Conservation (phyloP, 1,140 invertebrate species). For the Trialeurodes vaporariorum region DNA sequence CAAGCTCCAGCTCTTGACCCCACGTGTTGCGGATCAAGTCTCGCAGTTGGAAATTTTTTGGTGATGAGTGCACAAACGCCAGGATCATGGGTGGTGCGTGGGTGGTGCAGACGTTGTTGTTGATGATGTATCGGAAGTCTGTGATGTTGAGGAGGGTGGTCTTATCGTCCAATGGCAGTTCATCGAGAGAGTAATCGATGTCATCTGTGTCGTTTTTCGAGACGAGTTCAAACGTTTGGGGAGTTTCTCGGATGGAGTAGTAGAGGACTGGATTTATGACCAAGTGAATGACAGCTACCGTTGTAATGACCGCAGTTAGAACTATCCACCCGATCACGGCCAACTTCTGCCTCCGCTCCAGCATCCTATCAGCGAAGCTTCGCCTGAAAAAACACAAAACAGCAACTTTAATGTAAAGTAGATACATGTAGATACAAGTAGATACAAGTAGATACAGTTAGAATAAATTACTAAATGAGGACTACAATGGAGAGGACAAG, state of each 20-base stretch:
- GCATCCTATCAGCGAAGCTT: background rate
- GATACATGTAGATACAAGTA: too few species aligned
- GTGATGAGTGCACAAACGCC: slow-evolving; percentile 55
- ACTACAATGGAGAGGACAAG: too few species aligned
- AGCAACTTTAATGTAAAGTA: background rate
- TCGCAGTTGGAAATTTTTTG: slow-evolving; percentile 46
- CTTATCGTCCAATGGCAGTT: slow-evolving; percentile 12
- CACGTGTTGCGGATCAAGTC: slow-evolving; percentile 52
- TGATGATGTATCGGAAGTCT: slow-evolving; percentile 20
- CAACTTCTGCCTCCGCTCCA: background rate
- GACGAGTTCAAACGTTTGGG: background rate
- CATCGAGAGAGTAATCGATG: background rate
- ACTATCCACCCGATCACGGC: background rate
- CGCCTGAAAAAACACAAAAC: background rate
- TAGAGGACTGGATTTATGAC: background rate
- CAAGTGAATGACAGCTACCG: background rate
- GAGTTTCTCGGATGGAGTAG: background rate
- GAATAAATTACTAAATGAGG: too few species aligned
- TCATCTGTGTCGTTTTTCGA: background rate
- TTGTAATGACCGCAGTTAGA: background rate
- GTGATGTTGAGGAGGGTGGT: slow-evolving; percentile 17
- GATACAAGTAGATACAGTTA: too few species aligned
- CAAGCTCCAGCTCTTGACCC: slow-evolving; percentile 41
- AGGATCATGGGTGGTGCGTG: slow-evolving; percentile 37
- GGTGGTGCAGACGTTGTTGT: slow-evolving; percentile 17